Percentiles rank a stretch among this genome's conserved stretches.
phyloP scores from a whole-genome alignment of 2,797 vertebrate species.

The Notolepis coatsorum region DNA sequence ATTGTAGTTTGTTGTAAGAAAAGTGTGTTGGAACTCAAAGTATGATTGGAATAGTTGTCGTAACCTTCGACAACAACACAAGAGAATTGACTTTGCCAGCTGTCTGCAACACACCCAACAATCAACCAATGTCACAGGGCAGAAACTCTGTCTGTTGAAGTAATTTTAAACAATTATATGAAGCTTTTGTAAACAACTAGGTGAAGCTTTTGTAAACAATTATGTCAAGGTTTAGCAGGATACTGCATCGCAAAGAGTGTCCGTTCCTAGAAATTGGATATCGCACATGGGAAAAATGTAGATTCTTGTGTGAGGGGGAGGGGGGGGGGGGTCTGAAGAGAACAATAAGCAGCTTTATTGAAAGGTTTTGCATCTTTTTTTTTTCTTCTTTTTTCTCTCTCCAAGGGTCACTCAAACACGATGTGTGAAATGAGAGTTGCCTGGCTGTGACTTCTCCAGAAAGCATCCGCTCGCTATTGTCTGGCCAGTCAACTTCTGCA shows the following conservation, averaged over 20 bases:
- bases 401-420: conserved; percentile 73
- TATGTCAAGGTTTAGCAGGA: not conserved
- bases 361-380: conserved; percentile 62
- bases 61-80: not conserved
- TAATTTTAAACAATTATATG: not conserved
- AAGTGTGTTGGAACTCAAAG: not conserved
- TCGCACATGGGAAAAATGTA: conserved; percentile 17
- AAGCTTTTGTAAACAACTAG: no score
- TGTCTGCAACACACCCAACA: not conserved
- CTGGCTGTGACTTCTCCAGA: conserved; percentile 82
- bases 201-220: no score
- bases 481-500: conserved; percentile 83
- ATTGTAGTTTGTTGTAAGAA: not conserved
- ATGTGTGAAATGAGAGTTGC: conserved; percentile 82
- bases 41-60: no score
- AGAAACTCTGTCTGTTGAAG: not conserved
- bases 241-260: no score
- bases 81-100: not conserved
- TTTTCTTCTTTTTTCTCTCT: conserved; percentile 11
- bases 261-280: conserved; percentile 9
- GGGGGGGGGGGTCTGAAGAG: no score
- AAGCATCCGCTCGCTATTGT: conserved; percentile 83
- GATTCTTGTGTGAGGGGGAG: no score
- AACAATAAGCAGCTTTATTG: conserved; percentile 62
- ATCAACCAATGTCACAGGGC: not conserved